Base-by-base conservation (phyloP, 2,113 vertebrate genomes). In the Macroglossus sobrinus region DNA sequence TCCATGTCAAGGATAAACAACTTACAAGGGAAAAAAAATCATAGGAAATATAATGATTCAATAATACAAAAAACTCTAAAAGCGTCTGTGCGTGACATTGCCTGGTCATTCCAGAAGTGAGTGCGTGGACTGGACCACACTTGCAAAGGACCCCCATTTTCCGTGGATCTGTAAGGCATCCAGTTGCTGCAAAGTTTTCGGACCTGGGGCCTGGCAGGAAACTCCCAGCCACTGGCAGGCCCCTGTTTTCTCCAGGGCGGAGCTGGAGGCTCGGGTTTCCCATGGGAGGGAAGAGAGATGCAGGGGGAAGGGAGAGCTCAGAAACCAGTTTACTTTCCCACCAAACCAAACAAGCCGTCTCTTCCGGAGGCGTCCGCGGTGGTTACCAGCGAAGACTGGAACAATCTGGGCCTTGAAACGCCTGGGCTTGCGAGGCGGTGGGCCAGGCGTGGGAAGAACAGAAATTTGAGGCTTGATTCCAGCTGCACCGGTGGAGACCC, bases 361-460 rank as follows among this genome's bases (percentile, higher is more conserved):
- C 19, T 38, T 72, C 22, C 7, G 4, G 13, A 40, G 63, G n/a
- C 68, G 40, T 80, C 71, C 80, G 87, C 50, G 47, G 47, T 64
- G 47, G 47, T 79, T 38, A 53, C 21, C 43, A 19, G 38, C 0
- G 9, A 18, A 47, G 45, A 71, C 0, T 19, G 53, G 80, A 90
- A 28, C 12, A 28, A 2, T 7, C 15, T 22, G 45, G 55, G 45
- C 50, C 45, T 11, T 33, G 81, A 76, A 12, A 16, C 1, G 1
- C 12, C 0, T 4, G 12, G 43, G 30, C 12, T 21, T 24, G 2
- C 0, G 2, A 64, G 69, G 45, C 47, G 47, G 47, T 45, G 57
- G 69, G 71, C 0, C 16, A 76, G 19, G 38, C 40, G 53, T 10
- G 35, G 50, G 55, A 2, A 11, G 7, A 15, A 33, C 19, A 45